Evolutionary conservation across 2,113 vertebrate species (phyloP).

Genomic region (Sceloporus tristichus): DNA sequence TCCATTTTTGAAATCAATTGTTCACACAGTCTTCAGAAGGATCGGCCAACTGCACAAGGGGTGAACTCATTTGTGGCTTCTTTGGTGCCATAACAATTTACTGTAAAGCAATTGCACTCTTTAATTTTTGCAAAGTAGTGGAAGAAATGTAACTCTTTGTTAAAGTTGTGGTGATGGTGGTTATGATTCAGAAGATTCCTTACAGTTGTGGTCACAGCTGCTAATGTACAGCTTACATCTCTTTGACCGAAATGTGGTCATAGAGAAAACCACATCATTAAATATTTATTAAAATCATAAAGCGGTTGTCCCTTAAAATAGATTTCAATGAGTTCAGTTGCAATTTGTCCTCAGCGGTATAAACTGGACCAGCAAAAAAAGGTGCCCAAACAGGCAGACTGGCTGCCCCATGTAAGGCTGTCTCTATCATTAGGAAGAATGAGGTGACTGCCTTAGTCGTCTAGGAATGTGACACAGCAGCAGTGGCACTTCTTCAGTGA

Average conservation of each 20-base stretch:
- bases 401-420: too few relatives aligned
- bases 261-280: not conserved
- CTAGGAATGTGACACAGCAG: too few relatives aligned
- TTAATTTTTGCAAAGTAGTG: not conserved
- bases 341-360: not conserved
- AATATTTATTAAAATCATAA: conserved; percentile 12
- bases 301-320: not conserved
- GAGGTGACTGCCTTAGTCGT: too few relatives aligned
- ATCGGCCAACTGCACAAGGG: not conserved
- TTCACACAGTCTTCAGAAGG: not conserved
- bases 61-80: not conserved
- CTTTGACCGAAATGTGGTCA: not conserved
- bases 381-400: not conserved
- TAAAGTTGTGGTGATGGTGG: not conserved
- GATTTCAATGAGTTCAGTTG: not conserved
- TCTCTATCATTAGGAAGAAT: too few relatives aligned
- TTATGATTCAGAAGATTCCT: not conserved
- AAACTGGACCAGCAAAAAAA: not conserved
- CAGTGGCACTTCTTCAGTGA: too few relatives aligned
- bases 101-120: not conserved
- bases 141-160: not conserved
- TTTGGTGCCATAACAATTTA: not conserved
- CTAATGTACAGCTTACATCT: not conserved
- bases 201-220: not conserved
- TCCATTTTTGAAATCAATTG: not conserved